Percentiles rank a stretch among this genome's conserved stretches.
Evolutionary conservation across 2,888 invertebrate species (phyloP).

Genomic region (Erebia palarica): DNA sequence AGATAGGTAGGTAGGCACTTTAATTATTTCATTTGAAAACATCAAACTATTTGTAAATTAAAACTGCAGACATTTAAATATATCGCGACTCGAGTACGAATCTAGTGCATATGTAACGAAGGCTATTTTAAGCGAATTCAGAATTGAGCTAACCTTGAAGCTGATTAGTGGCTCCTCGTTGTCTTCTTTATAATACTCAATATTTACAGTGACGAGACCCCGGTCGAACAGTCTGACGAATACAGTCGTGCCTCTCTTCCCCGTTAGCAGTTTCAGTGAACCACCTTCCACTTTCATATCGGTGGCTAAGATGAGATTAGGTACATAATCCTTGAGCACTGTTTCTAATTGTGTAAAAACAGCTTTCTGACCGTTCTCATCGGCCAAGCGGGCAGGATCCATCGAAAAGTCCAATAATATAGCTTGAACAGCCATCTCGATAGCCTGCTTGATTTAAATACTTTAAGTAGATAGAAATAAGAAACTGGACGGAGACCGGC

Average conservation of each 20-base stretch:
- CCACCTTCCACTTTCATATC: constrained; percentile 87
- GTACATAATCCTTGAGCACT: constrained; percentile 87
- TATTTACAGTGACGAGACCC: constrained; percentile 90
- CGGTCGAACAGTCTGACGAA: constrained; percentile 88
- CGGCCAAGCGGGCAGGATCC: constrained; percentile 85
- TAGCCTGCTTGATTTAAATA: constrained; percentile 37
- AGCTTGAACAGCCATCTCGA: constrained; percentile 89
- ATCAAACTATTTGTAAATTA: neutral
- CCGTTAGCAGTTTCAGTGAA: constrained; percentile 86
- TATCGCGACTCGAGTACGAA: constrained; percentile 16
- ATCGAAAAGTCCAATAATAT: constrained; percentile 91
- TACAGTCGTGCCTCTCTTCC: constrained; percentile 86
- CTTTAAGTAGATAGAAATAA: constrained; percentile 41
- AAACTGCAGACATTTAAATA: constrained; percentile 21
- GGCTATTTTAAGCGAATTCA: constrained; percentile 41
- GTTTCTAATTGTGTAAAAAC: constrained; percentile 86
- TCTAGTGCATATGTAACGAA: constrained; percentile 23
- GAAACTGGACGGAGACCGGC: constrained; percentile 57
- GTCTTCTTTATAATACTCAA: constrained; percentile 91
- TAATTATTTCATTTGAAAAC: neutral
- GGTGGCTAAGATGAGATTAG: constrained; percentile 86
- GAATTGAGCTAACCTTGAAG: constrained; percentile 85
- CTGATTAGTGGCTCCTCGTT: constrained; percentile 87
- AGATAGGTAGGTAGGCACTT: neutral
- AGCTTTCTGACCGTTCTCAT: constrained; percentile 84